These are phyloP conservation scores for Paramormyrops hopkinsi DNA, from an alignment of 2,797 vertebrate genomes.

Conservation along the genomic window DNA sequence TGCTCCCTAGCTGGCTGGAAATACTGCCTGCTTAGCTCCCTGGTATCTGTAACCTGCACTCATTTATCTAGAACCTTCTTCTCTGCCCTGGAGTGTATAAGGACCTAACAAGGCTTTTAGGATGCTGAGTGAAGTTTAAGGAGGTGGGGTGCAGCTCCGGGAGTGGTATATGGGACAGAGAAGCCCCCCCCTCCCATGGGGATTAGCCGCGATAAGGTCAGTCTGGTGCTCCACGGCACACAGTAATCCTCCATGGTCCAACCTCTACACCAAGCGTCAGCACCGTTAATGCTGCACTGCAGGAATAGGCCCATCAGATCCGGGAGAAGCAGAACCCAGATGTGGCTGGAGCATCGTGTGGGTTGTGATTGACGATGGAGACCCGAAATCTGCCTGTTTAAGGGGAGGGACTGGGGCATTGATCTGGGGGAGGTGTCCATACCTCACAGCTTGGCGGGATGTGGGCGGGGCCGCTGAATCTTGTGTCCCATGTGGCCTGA, in stretches of 20 bases:
- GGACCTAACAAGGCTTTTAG: background rate
- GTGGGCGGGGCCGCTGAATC: background rate
- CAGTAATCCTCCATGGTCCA: slow-evolving; percentile 46
- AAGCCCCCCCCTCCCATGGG: slow-evolving; percentile 7
- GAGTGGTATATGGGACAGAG: slow-evolving; percentile 22
- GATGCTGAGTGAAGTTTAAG: background rate
- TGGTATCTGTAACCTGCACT: background rate
- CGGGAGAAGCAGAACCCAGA: background rate
- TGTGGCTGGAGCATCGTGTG: background rate
- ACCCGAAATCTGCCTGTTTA: background rate
- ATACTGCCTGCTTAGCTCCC: background rate
- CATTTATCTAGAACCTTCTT: background rate
- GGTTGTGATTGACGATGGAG: background rate
- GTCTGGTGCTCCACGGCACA: slow-evolving; percentile 36
- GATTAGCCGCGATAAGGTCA: slow-evolving; percentile 51
- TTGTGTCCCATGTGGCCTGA: background rate
- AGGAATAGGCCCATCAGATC: background rate
- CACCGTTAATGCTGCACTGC: slow-evolving; percentile 40
- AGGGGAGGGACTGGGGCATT: too few relatives aligned
- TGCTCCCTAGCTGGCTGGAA: background rate
- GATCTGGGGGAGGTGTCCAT: background rate
- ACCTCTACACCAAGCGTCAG: slow-evolving; percentile 50
- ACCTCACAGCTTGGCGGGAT: background rate
- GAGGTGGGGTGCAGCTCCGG: background rate
- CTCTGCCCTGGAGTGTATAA: background rate